Evolutionary conservation across 1,140 invertebrate species (phyloP).

Genomic region (Zeugodacus cucurbitae): DNA sequence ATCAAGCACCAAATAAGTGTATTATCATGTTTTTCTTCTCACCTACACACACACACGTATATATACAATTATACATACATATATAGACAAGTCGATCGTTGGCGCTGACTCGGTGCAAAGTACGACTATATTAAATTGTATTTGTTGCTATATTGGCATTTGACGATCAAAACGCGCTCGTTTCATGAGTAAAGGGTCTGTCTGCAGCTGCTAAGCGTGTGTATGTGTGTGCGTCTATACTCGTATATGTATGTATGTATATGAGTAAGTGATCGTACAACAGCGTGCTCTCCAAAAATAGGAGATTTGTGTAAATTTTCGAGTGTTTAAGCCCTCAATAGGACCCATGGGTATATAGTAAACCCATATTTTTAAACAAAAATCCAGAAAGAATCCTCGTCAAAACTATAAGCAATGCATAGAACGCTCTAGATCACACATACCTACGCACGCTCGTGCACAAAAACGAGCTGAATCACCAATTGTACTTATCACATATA

Average conservation of each 20-base stretch:
- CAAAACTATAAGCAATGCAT: too few relatives aligned
- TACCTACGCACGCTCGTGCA: too few relatives aligned
- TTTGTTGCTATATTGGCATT: neutral
- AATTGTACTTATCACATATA: too few relatives aligned
- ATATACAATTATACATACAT: too few relatives aligned
- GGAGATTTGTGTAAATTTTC: too few relatives aligned
- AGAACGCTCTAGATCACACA: too few relatives aligned
- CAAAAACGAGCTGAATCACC: too few relatives aligned
- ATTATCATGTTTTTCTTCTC: neutral
- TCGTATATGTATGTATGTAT: neutral
- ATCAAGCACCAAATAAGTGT: neutral
- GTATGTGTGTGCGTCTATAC: neutral
- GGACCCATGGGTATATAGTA: too few relatives aligned
- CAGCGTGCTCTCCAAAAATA: neutral
- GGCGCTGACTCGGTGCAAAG: neutral
- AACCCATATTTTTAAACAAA: too few relatives aligned
- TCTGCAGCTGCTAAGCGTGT: neutral
- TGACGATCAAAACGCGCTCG: neutral
- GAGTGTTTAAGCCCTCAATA: too few relatives aligned
- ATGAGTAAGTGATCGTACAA: too few relatives aligned
- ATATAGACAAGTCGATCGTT: neutral
- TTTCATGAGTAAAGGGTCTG: neutral
- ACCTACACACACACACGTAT: neutral
- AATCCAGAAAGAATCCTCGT: too few relatives aligned
- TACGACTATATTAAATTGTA: constrained; percentile 1